Percentiles rank a stretch among this genome's conserved stretches.
Conservation (phyloP, 53 echinoderm and acorn worm genomes). For the Echinarachnius parma region DNA sequence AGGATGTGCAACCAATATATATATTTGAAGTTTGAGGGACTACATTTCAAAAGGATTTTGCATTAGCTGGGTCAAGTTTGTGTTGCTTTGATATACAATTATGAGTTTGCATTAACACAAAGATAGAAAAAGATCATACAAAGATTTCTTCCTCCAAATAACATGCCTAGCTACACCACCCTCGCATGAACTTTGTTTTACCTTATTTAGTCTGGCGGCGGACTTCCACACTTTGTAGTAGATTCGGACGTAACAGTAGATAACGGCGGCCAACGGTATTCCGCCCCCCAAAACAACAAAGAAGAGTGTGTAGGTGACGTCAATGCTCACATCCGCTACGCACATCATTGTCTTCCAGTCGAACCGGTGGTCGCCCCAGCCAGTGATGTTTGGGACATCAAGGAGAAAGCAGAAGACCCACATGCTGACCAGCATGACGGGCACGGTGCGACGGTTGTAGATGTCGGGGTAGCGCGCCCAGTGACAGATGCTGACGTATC, state of each 20-base stretch:
- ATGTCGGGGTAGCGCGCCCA: conserved; percentile 13
- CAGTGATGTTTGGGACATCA: conserved; percentile 53
- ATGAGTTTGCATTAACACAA: too few species aligned
- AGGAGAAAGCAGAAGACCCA: conserved; percentile 47
- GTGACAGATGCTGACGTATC: conserved; percentile 62
- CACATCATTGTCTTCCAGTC: conserved; percentile 49
- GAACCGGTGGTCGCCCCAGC: conserved; percentile 55
- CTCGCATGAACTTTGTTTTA: too few species aligned
- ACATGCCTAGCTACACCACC: too few species aligned
- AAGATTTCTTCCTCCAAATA: too few species aligned
- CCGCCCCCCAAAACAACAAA: conserved; percentile 33
- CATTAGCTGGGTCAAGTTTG: too few species aligned
- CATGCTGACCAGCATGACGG: conserved; percentile 24
- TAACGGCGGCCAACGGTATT: conserved; percentile 25
- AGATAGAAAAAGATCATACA: too few species aligned
- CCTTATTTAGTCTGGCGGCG: neutral
- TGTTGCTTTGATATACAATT: too few species aligned
- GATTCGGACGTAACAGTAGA: conserved; percentile 46
- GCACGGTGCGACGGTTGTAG: conserved; percentile 46
- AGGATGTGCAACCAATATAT: too few species aligned
- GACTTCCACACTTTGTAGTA: neutral
- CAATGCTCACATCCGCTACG: conserved; percentile 26
- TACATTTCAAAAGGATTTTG: too few species aligned
- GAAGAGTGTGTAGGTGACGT: conserved; percentile 43
- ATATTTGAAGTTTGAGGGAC: too few species aligned